phyloP scores from a whole-genome alignment of 1,140 invertebrate species.

The Bombyx mori region ASM3026992v2 NC_085129.1:12297501-12298000 shows the following conservation, averaged over 20 bases:
- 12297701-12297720: conserved; percentile 21
- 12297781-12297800: conserved; percentile 15
- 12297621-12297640: conserved; percentile 2
- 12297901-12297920: conserved; percentile 15
- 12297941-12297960: conserved; percentile 25
- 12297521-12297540: conserved; percentile 5
- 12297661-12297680: conserved; percentile 4
- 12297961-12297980: no score
- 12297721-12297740: conserved; percentile 21
- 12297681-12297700: conserved; percentile 17
- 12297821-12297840: conserved; percentile 20
- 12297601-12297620: conserved; percentile 13
- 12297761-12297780: conserved; percentile 19
- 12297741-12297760: conserved; percentile 12
- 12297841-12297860: conserved; percentile 14
- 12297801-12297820: conserved; percentile 19
- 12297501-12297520: conserved; percentile 16
- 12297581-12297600: conserved; percentile 24
- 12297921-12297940: conserved; percentile 15
- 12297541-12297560: conserved; percentile 9
- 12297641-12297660: conserved; percentile 17
- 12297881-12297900: conserved; percentile 23
- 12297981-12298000: no score
- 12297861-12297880: conserved; percentile 23
- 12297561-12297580: conserved; percentile 8